A percentile compares a stretch with the other conserved stretches of the same genome.
phyloP scores from a whole-genome alignment of 2,113 vertebrate genomes.

The Noctilio leporinus region DNA sequence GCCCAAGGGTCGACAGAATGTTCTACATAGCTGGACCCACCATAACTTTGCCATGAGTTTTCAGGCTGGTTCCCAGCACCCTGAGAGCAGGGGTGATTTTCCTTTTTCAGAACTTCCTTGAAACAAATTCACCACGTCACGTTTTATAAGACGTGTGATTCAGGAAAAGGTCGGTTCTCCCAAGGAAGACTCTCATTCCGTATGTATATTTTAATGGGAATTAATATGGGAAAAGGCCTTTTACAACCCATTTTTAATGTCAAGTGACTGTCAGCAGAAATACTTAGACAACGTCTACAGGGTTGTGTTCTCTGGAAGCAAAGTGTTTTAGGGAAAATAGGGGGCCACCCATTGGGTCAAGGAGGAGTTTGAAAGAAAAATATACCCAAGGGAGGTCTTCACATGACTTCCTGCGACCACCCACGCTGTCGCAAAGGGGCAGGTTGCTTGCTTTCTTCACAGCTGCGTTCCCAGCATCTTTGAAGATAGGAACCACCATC shows the following conservation, averaged over 20 bases:
- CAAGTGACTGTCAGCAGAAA: background rate
- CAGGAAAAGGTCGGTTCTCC: background rate
- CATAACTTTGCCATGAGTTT: background rate
- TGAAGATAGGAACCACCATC: background rate
- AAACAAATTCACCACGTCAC: accelerated
- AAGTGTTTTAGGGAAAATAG: background rate
- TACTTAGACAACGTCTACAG: background rate
- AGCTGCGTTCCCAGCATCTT: background rate
- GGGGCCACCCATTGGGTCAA: accelerated
- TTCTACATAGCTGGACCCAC: background rate
- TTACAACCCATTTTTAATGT: background rate
- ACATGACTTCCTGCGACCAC: background rate
- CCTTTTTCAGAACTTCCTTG: background rate
- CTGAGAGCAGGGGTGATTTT: background rate
- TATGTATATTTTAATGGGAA: no score
- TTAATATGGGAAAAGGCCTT: no score
- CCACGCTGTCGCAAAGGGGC: no score
- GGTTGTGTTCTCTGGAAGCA: background rate
- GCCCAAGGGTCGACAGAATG: background rate
- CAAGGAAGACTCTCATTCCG: background rate
- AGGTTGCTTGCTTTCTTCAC: background rate
- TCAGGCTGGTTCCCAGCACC: background rate
- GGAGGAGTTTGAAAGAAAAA: background rate
- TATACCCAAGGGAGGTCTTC: no score
- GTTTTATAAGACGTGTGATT: no score